Base-by-base conservation (phyloP, 2,888 invertebrate species). In the Quadroppia sp. region DNA sequence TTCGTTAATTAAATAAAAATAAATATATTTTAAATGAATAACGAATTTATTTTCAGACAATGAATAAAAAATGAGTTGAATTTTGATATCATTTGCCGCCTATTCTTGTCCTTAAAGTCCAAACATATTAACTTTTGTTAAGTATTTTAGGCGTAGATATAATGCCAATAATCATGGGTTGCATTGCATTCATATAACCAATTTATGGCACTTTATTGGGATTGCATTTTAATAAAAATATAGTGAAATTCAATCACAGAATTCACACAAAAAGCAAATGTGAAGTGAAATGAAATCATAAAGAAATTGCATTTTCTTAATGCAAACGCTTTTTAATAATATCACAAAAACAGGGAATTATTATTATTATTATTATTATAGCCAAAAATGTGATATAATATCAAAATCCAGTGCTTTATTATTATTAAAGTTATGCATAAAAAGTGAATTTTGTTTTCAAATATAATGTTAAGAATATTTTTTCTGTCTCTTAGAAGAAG, bases 91-190 rank as follows among this genome's bases (percentile, higher is more conserved):
- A 15, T 59, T 25, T 28, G 59, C 59, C 59, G 2, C 28, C 59
- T 15, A n/a, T 59, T 28, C 30, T 4, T 6, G 6, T 50, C 15
- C 20, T 23, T 20, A 3, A 3, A 50, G 2, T 20, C 15, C 11
- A 45, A 45, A 45, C 15, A 45, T 45, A 45, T 2, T 45, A 45
- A 45, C 36, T 50, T 9, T 17, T 17, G n/a, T 53, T 20, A 53
- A 20, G 9, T 25, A 25, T 6, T 32, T 59, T 59, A 59, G 59
- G 59, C 59, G 59, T 59, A 28, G 32, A 59, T 56, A 23, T 23
- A 56, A 56, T 59, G 6, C n/a, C 28, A 59, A 59, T 59, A 59
- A 59, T 59, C 30, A 59, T 59, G 59, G 59, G 59, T 59, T 59
- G 59, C 7, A 23, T 59, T n/a, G 32, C 28, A 28, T 59, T 28